Evolutionary conservation across 2,113 vertebrate species (phyloP).

Genomic region (Hoplias malabaricus): DNA sequence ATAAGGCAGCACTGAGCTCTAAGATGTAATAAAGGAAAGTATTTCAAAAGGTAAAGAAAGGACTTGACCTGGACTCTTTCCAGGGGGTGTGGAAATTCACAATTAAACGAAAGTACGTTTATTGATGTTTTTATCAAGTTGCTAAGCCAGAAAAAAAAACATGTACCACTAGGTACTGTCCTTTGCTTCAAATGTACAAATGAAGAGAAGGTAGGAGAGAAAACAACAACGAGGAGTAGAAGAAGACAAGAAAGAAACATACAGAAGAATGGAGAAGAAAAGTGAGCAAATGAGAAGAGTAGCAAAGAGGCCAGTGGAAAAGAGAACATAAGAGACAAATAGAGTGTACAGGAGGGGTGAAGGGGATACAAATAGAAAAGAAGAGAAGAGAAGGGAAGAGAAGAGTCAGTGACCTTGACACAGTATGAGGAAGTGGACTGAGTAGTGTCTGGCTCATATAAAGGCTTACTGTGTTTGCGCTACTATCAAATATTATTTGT

Average conservation of each 20-base stretch:
- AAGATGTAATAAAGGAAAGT: neutral
- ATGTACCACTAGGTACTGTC: too few relatives aligned
- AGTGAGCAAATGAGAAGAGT: too few relatives aligned
- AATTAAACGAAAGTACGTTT: too few relatives aligned
- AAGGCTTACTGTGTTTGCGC: conserved; percentile 29
- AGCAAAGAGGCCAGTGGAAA: neutral
- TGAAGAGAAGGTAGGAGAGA: neutral
- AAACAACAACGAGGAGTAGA: neutral
- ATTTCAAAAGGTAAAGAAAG: neutral
- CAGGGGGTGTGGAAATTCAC: neutral
- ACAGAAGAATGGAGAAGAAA: neutral
- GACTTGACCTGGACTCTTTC: neutral
- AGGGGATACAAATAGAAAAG: neutral
- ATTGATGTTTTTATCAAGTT: too few relatives aligned
- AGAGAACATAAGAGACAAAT: neutral
- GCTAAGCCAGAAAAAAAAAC: too few relatives aligned
- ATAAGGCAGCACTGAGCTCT: neutral
- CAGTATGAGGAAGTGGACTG: conserved; percentile 42
- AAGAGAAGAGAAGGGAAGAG: neutral
- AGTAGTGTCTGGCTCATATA: conserved; percentile 48
- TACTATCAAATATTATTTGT: conserved; percentile 4
- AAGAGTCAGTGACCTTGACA: conserved; percentile 51
- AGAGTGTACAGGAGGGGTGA: neutral
- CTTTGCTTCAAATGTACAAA: too few relatives aligned
- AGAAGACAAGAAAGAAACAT: neutral